phyloP scores from a whole-genome alignment of 37 sponge, comb jelly and placozoan genomes.

The Hexactinellida sp. region DNA sequence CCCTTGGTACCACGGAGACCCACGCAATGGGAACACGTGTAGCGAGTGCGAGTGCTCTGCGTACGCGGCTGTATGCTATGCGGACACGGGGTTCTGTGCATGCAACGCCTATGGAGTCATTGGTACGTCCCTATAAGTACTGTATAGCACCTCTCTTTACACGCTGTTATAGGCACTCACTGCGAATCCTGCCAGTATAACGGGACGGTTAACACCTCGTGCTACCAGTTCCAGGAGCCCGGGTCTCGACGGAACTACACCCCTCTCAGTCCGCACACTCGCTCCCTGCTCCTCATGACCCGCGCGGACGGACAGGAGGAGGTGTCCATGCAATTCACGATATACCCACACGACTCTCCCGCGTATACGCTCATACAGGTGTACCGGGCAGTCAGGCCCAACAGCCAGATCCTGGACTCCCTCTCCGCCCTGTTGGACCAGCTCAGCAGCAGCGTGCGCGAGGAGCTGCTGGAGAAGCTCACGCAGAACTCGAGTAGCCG shows the following conservation, averaged over 20 bases:
- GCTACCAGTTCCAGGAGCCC: neutral
- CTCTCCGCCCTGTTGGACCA: neutral
- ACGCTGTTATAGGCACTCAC: neutral
- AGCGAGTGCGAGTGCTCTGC: neutral
- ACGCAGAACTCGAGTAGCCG: neutral
- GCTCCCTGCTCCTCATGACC: neutral
- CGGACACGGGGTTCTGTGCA: neutral
- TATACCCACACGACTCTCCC: neutral
- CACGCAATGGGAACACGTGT: neutral
- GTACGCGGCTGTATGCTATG: neutral
- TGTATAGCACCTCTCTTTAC: no score
- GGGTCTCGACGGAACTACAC: neutral
- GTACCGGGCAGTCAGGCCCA: neutral
- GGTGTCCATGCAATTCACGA: neutral
- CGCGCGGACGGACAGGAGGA: neutral
- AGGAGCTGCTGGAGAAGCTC: neutral
- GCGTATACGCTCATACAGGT: neutral
- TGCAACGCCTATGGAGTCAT: neutral
- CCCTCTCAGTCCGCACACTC: neutral
- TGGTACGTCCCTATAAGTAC: neutral
- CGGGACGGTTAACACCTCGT: neutral
- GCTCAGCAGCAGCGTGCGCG: neutral
- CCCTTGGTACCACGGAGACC: neutral
- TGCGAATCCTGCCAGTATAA: neutral
- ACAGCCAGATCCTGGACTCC: neutral